phyloP scores from a whole-genome alignment of 2,888 invertebrate species.

The Caenorhabditis becei region DNA sequence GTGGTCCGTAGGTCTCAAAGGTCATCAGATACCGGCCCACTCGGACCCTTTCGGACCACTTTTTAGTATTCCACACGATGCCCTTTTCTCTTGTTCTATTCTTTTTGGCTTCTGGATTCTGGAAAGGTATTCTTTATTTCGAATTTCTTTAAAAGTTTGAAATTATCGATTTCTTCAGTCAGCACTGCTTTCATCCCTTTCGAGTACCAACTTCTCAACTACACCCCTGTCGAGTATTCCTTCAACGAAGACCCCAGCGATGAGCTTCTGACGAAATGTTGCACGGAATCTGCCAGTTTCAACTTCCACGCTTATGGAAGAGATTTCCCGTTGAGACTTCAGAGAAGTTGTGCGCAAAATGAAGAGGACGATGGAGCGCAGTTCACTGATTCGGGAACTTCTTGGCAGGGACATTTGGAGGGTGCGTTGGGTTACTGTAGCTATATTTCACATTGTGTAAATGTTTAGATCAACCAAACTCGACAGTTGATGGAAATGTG shows the following conservation, averaged over 20 bases:
- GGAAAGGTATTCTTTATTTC: no score
- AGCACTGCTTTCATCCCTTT: slow-evolving; percentile 19
- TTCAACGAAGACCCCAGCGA: slow-evolving; percentile 42
- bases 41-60: no score
- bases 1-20: no score
- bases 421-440: neutral
- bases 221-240: slow-evolving; percentile 34
- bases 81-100: no score
- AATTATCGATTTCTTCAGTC: neutral
- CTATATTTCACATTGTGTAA: no score
- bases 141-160: neutral
- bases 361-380: slow-evolving; percentile 15
- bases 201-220: slow-evolving; percentile 31
- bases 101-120: no score
- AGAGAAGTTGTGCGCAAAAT: slow-evolving; percentile 29
- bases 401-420: slow-evolving; percentile 50
- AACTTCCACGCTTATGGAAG: slow-evolving; percentile 41
- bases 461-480: slow-evolving; percentile 39
- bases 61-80: no score
- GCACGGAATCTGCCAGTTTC: slow-evolving; percentile 41
- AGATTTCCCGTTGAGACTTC: slow-evolving; percentile 44
- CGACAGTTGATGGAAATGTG: slow-evolving; percentile 43
- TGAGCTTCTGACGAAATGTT: slow-evolving; percentile 42
- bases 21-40: no score
- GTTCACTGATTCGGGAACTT: slow-evolving; percentile 32